Evolutionary conservation across 2,113 vertebrate genomes (phyloP), one percentile per base, ranked within the genome.

Genomic region (Dryoscopus gambensis): DNA sequence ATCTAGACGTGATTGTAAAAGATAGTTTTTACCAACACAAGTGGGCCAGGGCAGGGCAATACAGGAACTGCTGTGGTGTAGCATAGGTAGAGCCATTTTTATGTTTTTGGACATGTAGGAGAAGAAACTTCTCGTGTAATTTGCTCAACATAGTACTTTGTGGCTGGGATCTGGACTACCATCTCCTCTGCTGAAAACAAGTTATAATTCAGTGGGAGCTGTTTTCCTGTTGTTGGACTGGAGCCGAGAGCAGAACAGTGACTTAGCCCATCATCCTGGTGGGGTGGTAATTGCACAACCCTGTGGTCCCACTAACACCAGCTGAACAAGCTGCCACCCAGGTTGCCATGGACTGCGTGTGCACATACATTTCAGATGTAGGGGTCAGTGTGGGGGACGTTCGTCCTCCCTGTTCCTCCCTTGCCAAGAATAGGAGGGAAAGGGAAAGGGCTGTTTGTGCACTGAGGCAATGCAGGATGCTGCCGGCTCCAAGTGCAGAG

Each of bases 1-100:
- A 53, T 91, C 28, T 78, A 57, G 86, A 82, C 80, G 46, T 56
- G 42, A 33, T 78, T 47, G 44, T 87, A 75, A 81, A 81, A 89
- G n/a, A 39, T 64, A 21, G 23, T 52, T 77, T 73, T 77, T 63
- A 62, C 21, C 33, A 78, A 30, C 37, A 47, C 33, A 70, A 80
- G 62, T 76, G 33, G 31, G 7, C 57, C 10, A 16, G 19, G 21
- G 22, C 33, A 59, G 78, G 55, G 25, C 53, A 69, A 11, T 60
- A 83, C 7, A 10, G n/a, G 28, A 86, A 11, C 20, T 73, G 19
- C 28, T 63, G 1, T 46, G 18, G 14, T 55, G 25, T 75, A 42
- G 33, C 49, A 69, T 55, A 49, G 30, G 22, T 78, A 67, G 33
- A 88, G 15, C 37, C 15, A 13, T 52, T 77, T 94, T 59, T 47